Conservation (phyloP, 2,797 vertebrate genomes). For the Anas georgica region DNA sequence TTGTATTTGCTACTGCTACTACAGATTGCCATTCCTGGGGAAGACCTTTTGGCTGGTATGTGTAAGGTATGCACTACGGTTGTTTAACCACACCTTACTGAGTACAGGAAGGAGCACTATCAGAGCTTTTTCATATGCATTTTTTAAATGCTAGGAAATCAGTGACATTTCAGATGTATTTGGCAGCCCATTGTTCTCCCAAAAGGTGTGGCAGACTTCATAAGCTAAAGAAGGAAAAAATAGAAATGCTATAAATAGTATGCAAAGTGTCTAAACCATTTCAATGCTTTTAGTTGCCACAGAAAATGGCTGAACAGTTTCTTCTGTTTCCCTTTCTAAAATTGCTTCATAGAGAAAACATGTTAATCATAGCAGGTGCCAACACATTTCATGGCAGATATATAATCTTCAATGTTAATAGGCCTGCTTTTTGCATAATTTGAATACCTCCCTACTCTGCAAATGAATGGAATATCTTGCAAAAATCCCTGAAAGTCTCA, state of each 20-base stretch:
- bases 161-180: slow-evolving; percentile 42
- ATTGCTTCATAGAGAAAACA: background rate
- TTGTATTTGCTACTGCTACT: background rate
- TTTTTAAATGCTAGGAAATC: slow-evolving; percentile 52
- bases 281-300: background rate
- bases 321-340: background rate
- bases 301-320: background rate
- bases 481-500: background rate
- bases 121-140: slow-evolving; percentile 28
- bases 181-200: slow-evolving; percentile 35
- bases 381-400: background rate
- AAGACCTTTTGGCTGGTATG: slow-evolving; percentile 20
- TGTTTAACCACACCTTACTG: slow-evolving; percentile 44
- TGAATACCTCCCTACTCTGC: background rate
- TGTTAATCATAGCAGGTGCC: background rate
- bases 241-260: background rate
- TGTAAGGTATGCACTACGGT: background rate
- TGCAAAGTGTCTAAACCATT: background rate
- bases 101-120: background rate
- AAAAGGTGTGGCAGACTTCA: slow-evolving; percentile 57
- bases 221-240: slow-evolving; percentile 34
- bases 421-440: background rate
- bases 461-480: background rate
- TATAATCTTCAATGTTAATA: background rate
- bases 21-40: background rate